phyloP scores from a whole-genome alignment of 2,888 invertebrate species.

The Cordilura impudica region DNA sequence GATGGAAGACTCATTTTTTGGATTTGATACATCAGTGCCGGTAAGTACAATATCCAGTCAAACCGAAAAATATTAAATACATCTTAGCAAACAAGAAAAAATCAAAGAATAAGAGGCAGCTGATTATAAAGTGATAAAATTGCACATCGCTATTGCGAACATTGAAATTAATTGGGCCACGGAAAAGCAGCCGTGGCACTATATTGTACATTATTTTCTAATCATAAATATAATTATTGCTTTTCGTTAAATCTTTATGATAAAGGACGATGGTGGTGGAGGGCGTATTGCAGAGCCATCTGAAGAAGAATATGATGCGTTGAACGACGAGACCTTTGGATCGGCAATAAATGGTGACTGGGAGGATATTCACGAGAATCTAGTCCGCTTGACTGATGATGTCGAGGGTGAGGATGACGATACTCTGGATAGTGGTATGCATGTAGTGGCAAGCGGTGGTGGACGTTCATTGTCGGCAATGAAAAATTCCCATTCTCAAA shows the following conservation, averaged over 20 bases:
- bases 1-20: conserved; percentile 94
- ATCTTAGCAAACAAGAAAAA: background rate
- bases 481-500: conserved; percentile 41
- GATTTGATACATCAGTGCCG: conserved; percentile 87
- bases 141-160: background rate
- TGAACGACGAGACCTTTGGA: conserved; percentile 96
- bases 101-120: background rate
- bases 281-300: conserved; percentile 82
- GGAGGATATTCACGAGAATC: conserved; percentile 86
- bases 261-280: conserved; percentile 75
- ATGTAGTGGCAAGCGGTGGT: conserved; percentile 16
- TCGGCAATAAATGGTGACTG: conserved; percentile 86
- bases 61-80: background rate
- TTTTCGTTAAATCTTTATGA: conserved; percentile 44
- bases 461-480: conserved; percentile 42
- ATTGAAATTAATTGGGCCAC: background rate
- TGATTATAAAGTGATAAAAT: background rate
- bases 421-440: conserved; percentile 37
- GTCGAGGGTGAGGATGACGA: conserved; percentile 55
- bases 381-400: conserved; percentile 78
- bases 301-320: conserved; percentile 92
- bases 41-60: conserved; percentile 80
- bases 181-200: conserved; percentile 42
- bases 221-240: conserved; percentile 15
- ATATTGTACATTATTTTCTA: conserved; percentile 16